Evolutionary conservation across 2,888 invertebrate genomes (phyloP).

Genomic region (Chromoteleia sp.): DNA sequence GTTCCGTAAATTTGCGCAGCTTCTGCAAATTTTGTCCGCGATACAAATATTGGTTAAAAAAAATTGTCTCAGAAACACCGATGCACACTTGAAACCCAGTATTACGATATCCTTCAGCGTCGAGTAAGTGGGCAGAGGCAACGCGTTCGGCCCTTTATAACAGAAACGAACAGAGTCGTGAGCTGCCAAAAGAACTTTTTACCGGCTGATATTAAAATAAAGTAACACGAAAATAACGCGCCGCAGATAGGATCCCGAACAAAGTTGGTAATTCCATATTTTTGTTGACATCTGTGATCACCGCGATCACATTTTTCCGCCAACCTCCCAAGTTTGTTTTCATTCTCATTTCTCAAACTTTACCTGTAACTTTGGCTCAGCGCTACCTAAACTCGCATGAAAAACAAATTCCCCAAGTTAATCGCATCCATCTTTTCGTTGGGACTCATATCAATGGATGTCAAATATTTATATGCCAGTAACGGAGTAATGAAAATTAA

Average conservation of each 20-base stretch:
- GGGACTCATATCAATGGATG: conserved; percentile 32
- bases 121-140: conserved; percentile 37
- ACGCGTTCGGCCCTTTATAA: conserved; percentile 31
- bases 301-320: conserved; percentile 51
- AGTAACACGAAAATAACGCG: conserved; percentile 48
- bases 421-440: conserved; percentile 51
- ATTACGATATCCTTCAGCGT: conserved; percentile 37
- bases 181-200: conserved; percentile 54
- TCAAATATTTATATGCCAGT: conserved; percentile 42
- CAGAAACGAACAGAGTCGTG: conserved; percentile 46
- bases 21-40: conserved; percentile 18
- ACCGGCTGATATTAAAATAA: conserved; percentile 35
- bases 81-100: conserved; percentile 29
- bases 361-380: conserved; percentile 24
- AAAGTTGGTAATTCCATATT: conserved; percentile 54
- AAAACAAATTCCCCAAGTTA: conserved; percentile 48
- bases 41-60: conserved; percentile 23
- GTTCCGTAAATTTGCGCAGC: conserved; percentile 20
- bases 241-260: conserved; percentile 31
- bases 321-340: conserved; percentile 45
- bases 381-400: conserved; percentile 32
- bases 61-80: conserved; percentile 17
- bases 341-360: conserved; percentile 60
- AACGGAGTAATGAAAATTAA: background rate
- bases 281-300: conserved; percentile 54